Evolutionary conservation across 35 echinoderm and acorn worm genomes (phyloP).

Genomic region (Strongylocentrotus purpuratus): DNA sequence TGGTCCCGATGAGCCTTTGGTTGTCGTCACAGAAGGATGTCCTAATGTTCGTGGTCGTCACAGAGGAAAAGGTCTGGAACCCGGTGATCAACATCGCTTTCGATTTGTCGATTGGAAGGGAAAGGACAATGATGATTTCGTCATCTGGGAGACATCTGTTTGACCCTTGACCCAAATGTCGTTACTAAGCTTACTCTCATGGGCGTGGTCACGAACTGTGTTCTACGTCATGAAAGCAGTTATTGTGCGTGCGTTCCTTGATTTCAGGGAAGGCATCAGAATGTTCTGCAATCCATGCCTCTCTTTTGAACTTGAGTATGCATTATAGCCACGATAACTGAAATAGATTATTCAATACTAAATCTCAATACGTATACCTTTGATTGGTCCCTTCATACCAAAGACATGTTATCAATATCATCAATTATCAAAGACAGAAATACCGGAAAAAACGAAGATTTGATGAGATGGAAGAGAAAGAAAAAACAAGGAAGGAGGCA

Average conservation of each 20-base stretch:
- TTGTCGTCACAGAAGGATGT: slow-evolving; percentile 56
- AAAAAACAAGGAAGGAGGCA: too few species aligned
- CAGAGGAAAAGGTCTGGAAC: background rate
- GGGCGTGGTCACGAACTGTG: background rate
- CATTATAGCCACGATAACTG: too few species aligned
- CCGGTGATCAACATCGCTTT: slow-evolving; percentile 17
- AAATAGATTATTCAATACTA: too few species aligned
- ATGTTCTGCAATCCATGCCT: too few species aligned
- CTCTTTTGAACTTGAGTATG: too few species aligned
- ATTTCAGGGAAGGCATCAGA: too few species aligned
- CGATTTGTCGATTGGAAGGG: background rate
- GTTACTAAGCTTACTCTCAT: background rate
- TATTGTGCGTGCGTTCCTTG: background rate
- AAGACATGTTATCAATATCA: too few species aligned
- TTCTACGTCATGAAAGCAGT: background rate
- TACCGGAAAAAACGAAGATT: too few species aligned
- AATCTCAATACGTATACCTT: too few species aligned
- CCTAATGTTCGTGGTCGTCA: slow-evolving; percentile 14
- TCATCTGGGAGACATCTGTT: slow-evolving; percentile 61
- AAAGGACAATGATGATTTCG: background rate
- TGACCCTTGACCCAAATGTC: background rate
- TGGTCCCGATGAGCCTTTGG: background rate
- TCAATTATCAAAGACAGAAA: too few species aligned
- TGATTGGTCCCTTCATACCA: too few species aligned
- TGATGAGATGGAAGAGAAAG: too few species aligned